Evolutionary conservation across 2,888 invertebrate species (phyloP).

Genomic region (Napeogenes sylphis): DNA sequence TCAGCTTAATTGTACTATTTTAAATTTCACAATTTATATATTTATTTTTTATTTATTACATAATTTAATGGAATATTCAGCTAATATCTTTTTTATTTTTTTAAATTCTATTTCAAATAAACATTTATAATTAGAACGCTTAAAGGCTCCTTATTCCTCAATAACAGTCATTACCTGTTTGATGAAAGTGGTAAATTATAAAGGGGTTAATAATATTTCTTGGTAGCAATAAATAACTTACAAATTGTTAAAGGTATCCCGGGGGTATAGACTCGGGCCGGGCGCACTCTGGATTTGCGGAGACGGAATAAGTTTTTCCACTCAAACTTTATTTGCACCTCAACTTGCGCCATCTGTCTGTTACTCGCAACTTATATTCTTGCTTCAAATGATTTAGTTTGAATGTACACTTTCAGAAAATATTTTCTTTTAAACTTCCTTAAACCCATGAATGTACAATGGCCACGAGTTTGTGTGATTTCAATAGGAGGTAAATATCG

Average conservation of each 20-base stretch:
- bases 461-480: constrained; percentile 35
- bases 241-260: constrained; percentile 73
- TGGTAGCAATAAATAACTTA: constrained; percentile 72
- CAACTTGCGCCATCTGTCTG: constrained; percentile 51
- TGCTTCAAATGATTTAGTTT: constrained; percentile 74
- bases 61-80: background rate
- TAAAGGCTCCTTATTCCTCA: constrained; percentile 9
- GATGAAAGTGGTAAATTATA: constrained; percentile 53
- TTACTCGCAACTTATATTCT: constrained; percentile 67
- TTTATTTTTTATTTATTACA: no score
- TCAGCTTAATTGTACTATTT: no score
- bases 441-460: constrained; percentile 66
- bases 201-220: constrained; percentile 74
- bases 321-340: constrained; percentile 76
- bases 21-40: no score
- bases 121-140: background rate
- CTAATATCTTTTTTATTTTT: background rate
- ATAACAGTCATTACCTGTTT: constrained; percentile 28
- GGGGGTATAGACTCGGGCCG: constrained; percentile 56
- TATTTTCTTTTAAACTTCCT: constrained; percentile 66
- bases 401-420: constrained; percentile 66
- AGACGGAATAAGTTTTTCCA: constrained; percentile 71
- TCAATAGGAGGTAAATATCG: constrained; percentile 26
- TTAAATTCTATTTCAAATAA: background rate
- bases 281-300: constrained; percentile 55